A percentile compares a stretch with the other conserved stretches of the same genome.
phyloP scores from a whole-genome alignment of 2,888 invertebrate genomes.

The Rhodophaea formosa region DNA sequence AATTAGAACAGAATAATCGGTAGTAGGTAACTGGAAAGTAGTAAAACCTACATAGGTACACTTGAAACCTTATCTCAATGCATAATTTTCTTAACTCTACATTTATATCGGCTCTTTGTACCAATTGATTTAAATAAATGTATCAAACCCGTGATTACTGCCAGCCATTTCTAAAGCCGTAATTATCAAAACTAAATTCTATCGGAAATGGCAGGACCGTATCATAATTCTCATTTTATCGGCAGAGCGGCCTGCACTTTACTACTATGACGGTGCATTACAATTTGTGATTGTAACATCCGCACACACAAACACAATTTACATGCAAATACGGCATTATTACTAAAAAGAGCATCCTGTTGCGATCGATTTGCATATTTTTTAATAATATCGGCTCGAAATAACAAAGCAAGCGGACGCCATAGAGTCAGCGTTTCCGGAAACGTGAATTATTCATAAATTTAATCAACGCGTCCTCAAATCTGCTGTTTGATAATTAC shows the following conservation, averaged over 20 bases:
- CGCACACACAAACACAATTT: slow-evolving; percentile 70
- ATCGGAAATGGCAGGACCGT: slow-evolving; percentile 29
- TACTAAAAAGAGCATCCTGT: slow-evolving; percentile 78
- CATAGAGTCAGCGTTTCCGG: slow-evolving; percentile 71
- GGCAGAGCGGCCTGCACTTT: slow-evolving; percentile 53
- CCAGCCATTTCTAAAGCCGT: neutral
- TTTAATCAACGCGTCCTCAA: slow-evolving; percentile 66
- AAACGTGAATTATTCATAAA: slow-evolving; percentile 70
- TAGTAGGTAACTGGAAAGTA: too few relatives aligned
- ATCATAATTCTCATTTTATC: slow-evolving; percentile 37
- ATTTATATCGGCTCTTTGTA: too few relatives aligned
- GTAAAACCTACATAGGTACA: too few relatives aligned
- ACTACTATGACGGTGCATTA: slow-evolving; percentile 62
- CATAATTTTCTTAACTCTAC: too few relatives aligned
- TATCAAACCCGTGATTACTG: too few relatives aligned
- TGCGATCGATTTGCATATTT: slow-evolving; percentile 79
- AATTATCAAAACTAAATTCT: neutral
- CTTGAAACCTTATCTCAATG: too few relatives aligned
- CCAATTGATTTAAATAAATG: too few relatives aligned
- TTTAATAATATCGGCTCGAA: slow-evolving; percentile 73
- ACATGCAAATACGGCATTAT: slow-evolving; percentile 76
- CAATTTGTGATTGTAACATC: slow-evolving; percentile 71
- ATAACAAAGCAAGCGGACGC: slow-evolving; percentile 68
- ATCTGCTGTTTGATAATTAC: slow-evolving; percentile 63
- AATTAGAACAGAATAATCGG: too few relatives aligned